Evolutionary conservation across 2,113 vertebrate species (phyloP), one percentile per base, ranked within the genome.

Genomic region (Rhegmatorhina hoffmannsi): DNA sequence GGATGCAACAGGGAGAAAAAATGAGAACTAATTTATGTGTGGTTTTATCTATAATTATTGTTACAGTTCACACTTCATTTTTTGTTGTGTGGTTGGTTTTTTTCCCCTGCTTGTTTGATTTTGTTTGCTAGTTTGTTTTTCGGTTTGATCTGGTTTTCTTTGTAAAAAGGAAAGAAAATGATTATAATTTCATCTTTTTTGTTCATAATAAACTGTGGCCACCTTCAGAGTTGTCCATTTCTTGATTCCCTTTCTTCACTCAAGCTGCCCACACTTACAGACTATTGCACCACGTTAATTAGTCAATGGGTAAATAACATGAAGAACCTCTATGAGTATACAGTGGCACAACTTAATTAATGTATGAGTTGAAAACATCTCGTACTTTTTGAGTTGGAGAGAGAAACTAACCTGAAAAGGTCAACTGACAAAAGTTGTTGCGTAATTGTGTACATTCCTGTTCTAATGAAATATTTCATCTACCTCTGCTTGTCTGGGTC

Each of bases 401-500:
- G 38, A 86, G 67, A 87, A 88, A 87, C 33, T 66, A 80, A 19
- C 17, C 78, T 18, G 62, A 75, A 90, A 90, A 87, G 92, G 85
- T 94, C 87, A 92, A 70, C 36, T 92, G 74, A 72, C 47, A 90
- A 92, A 92, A 36, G 29, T 72, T 82, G 43, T 79, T 97, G 92
- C 96, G 84, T 92, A 96, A 84, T 68, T 88, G 66, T 93, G 59
- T 82, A 73, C 94, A 90, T 97, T 96, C 84, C 62, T 95, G 33
- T 78, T 67, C 77, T 92, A 94, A 87, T 76, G 74, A 84, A 89
- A 79, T 66, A 58, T 96, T 94, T 96, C 73, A 59, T 88, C 75
- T 81, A 86, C 33, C 31, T 24, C 49, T 86, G 34, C 70, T 81
- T 90, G 95, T 96, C 95, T 96, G 72, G 53, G 47, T 88, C 47